Evolutionary conservation across 2,888 invertebrate genomes (phyloP).

Genomic region (Litoditis marina): DNA sequence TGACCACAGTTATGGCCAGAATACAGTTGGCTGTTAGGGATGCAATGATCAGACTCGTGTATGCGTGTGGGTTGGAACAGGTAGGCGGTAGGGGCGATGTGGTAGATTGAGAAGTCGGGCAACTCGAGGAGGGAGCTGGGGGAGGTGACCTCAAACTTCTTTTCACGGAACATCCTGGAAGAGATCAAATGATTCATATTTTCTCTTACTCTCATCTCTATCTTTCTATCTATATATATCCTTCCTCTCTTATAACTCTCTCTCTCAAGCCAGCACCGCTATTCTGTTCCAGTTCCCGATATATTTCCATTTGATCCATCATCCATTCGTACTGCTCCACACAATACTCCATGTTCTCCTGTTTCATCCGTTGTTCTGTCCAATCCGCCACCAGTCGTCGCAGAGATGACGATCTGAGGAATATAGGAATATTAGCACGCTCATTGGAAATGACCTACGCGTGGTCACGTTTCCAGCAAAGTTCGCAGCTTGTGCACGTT

Average conservation of each 20-base stretch:
- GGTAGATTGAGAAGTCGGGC: neutral
- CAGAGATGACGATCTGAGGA: slow-evolving; percentile 35
- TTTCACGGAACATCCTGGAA: slow-evolving; percentile 8
- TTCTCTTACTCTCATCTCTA: neutral
- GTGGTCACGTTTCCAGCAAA: neutral
- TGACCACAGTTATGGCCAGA: too few relatives aligned
- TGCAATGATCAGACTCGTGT: too few relatives aligned
- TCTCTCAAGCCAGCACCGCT: too few relatives aligned
- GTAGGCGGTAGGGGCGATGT: neutral
- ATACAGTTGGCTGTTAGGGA: too few relatives aligned
- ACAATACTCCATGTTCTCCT: slow-evolving; percentile 44
- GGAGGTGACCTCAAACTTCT: slow-evolving; percentile 4
- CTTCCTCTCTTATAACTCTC: too few relatives aligned
- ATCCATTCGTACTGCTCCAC: slow-evolving; percentile 49
- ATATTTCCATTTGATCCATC: slow-evolving; percentile 45
- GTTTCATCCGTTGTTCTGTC: slow-evolving; percentile 38
- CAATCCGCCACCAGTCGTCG: slow-evolving; percentile 41
- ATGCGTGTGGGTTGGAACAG: too few relatives aligned
- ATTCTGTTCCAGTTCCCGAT: slow-evolving; percentile 40
- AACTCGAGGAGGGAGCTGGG: neutral
- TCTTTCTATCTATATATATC: too few relatives aligned
- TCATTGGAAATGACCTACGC: neutral
- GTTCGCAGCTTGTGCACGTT: too few relatives aligned
- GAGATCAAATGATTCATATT: neutral
- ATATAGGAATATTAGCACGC: neutral